Percentiles rank a stretch among this genome's conserved stretches.
Evolutionary conservation across 2,888 invertebrate species (phyloP).

Genomic region (Agrotis exclamationis): DNA sequence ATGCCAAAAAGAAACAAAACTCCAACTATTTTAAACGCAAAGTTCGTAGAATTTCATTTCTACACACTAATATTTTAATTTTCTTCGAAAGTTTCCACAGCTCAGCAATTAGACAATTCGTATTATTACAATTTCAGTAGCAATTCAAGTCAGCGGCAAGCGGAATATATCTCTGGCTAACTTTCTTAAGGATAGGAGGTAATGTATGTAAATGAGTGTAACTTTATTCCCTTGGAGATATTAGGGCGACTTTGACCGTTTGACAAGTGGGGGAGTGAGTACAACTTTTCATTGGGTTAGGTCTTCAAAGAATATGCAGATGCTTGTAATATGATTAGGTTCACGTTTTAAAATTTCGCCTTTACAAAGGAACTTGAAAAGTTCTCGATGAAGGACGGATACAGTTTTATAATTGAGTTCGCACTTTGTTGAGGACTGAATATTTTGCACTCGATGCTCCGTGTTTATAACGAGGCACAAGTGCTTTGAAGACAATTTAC

Average conservation of each 20-base stretch:
- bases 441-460: conserved; percentile 23
- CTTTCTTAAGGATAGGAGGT: conserved; percentile 82
- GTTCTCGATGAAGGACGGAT: conserved; percentile 36
- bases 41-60: conserved; percentile 44
- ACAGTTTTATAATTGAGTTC: conserved; percentile 50
- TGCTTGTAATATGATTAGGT: conserved; percentile 48
- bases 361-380: conserved; percentile 32
- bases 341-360: conserved; percentile 46
- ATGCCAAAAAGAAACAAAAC: conserved; percentile 7
- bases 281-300: conserved; percentile 74
- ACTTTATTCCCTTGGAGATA: conserved; percentile 85
- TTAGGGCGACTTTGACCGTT: conserved; percentile 86
- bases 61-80: conserved; percentile 59
- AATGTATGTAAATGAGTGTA: conserved; percentile 87
- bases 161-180: conserved; percentile 70
- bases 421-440: conserved; percentile 18
- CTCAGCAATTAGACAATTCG: conserved; percentile 65
- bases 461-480: not conserved
- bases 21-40: conserved; percentile 46
- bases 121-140: conserved; percentile 65
- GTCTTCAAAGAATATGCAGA: conserved; percentile 65
- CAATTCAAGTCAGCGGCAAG: conserved; percentile 62
- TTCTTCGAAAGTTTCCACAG: conserved; percentile 58
- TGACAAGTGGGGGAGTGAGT: conserved; percentile 78
- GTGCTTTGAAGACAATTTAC: not conserved